Conservation (phyloP, 2,113 vertebrate genomes). For the Oncorhynchus keta region DNA sequence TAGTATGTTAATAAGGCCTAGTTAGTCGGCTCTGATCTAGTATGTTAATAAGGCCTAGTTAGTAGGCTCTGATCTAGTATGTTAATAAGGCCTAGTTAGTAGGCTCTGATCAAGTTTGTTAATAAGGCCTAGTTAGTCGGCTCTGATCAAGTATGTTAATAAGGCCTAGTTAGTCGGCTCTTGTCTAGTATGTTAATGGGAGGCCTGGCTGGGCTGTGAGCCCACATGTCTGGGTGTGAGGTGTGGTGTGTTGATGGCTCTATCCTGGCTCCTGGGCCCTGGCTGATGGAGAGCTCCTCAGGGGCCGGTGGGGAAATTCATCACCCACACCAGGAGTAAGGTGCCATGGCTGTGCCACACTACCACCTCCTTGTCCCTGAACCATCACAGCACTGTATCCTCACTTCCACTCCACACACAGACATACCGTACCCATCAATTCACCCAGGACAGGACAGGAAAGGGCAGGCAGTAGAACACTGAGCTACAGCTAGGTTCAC, state of each 20-base stretch:
- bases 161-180: no score
- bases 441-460: no score
- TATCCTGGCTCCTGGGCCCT: constrained; percentile 12
- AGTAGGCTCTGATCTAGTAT: no score
- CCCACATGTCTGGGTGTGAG: constrained; percentile 4
- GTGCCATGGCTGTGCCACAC: not conserved
- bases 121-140: no score
- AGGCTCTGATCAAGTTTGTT: no score
- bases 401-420: not conserved
- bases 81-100: no score
- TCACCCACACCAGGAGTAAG: constrained; percentile 29
- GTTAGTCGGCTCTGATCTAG: not conserved
- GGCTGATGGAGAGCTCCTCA: constrained; percentile 35
- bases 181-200: not conserved
- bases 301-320: constrained; percentile 7
- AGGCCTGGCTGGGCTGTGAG: not conserved
- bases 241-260: constrained; percentile 35
- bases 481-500: constrained; percentile 15
- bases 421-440: not conserved
- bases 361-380: not conserved
- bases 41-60: not conserved
- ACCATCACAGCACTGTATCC: not conserved
- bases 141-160: no score
- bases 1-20: not conserved
- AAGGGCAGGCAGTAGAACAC: no score